Conservation (phyloP, 2,113 vertebrate genomes). For the Takifugu flavidus region DNA sequence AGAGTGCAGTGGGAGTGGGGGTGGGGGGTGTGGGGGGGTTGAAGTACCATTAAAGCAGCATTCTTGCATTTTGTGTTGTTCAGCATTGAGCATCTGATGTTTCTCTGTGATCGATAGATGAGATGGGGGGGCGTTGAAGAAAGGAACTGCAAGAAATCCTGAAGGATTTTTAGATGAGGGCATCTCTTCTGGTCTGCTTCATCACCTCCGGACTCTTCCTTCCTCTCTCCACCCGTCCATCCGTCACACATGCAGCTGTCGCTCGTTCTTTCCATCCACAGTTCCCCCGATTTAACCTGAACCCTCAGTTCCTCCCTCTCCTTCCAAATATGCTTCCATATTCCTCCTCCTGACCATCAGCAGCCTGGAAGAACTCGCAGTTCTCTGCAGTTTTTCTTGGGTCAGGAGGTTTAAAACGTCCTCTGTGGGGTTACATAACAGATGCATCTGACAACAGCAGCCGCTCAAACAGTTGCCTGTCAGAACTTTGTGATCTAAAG, state of each 20-base stretch:
- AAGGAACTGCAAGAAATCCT: not conserved
- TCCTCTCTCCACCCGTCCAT: conserved; percentile 41
- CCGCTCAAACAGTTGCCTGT: conserved; percentile 40
- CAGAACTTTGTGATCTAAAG: no score
- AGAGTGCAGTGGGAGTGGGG: conserved; percentile 2
- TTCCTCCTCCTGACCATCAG: conserved; percentile 13
- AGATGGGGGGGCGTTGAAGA: no score
- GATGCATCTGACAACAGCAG: conserved; percentile 35
- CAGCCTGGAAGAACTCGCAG: conserved; percentile 27
- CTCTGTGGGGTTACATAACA: conserved; percentile 35
- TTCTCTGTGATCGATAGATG: no score
- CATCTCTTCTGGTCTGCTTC: conserved; percentile 52
- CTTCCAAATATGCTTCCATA: conserved; percentile 49
- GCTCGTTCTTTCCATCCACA: conserved; percentile 41
- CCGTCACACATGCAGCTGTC: conserved; percentile 49
- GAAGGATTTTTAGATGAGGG: conserved; percentile 35
- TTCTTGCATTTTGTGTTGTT: no score
- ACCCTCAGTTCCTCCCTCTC: conserved; percentile 19
- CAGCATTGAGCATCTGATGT: no score
- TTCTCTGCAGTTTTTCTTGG: conserved; percentile 8
- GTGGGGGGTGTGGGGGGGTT: no score
- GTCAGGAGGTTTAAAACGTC: conserved; percentile 36
- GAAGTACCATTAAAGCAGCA: conserved; percentile 3
- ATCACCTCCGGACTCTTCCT: conserved; percentile 48
- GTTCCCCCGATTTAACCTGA: conserved; percentile 33